Conservation (phyloP, 2,888 invertebrate species). For the Lacanobia wlatinum region DNA sequence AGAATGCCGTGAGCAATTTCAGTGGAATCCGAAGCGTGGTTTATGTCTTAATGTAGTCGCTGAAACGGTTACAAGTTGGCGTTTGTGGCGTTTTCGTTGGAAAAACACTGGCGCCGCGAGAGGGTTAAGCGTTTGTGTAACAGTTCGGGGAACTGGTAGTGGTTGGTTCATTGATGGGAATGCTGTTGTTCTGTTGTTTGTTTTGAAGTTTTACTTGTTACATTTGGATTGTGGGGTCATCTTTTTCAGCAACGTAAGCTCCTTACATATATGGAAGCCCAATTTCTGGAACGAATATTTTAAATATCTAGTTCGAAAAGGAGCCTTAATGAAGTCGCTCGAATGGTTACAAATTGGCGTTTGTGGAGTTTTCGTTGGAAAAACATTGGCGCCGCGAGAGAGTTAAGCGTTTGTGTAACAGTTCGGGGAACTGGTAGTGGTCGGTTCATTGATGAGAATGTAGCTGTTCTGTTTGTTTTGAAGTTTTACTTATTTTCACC, state of each 20-base stretch:
- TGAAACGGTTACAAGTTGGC: slow-evolving; percentile 68
- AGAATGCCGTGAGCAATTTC: slow-evolving; percentile 83
- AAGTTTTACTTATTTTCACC: too few species aligned
- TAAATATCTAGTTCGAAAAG: too few species aligned
- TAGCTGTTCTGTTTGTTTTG: too few species aligned
- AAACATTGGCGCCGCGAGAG: slow-evolving; percentile 48
- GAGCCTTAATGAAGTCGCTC: slow-evolving; percentile 44
- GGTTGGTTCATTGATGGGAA: slow-evolving; percentile 26
- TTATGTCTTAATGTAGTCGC: slow-evolving; percentile 87
- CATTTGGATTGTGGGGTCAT: too few species aligned
- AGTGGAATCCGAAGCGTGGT: slow-evolving; percentile 84
- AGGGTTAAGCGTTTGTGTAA: slow-evolving; percentile 55
- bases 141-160: slow-evolving; percentile 39
- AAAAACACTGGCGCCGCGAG: slow-evolving; percentile 59
- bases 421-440: too few species aligned
- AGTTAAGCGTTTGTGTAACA: slow-evolving; percentile 45
- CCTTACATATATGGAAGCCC: too few species aligned
- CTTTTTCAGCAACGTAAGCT: too few species aligned
- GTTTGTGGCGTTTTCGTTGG: slow-evolving; percentile 52
- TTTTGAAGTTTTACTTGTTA: neutral
- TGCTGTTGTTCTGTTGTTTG: slow-evolving; percentile 19
- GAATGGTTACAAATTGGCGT: too few species aligned
- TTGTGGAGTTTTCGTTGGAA: neutral
- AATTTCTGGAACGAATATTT: too few species aligned
- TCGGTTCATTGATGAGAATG: too few species aligned